Percentiles rank a stretch among this genome's conserved stretches.
These are phyloP conservation scores for Pseudorhiza aurosa DNA, from an alignment of 30 jellyfish, hydroid and myxozoan genomes.

Conservation along the genomic window DNA sequence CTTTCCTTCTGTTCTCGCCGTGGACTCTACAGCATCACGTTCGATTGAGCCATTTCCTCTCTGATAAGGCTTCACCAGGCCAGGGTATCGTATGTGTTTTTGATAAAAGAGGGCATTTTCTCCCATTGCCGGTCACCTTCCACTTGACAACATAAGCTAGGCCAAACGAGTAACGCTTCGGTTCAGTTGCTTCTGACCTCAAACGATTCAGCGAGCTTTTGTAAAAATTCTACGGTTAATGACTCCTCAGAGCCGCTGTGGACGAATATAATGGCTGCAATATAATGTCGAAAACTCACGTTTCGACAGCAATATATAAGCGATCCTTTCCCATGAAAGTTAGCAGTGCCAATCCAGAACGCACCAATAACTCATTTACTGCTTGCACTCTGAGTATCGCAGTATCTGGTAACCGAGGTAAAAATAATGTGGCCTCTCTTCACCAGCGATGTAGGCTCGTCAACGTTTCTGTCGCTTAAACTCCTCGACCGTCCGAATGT, in stretches of 20 bases:
- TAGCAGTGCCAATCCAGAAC: conserved; percentile 3
- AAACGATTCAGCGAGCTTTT: conserved; percentile 50
- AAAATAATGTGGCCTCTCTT: conserved; percentile 17
- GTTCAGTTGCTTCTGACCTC: conserved; percentile 77
- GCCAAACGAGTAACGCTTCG: conserved; percentile 72
- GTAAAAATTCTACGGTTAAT: conserved; percentile 46
- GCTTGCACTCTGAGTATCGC: conserved; percentile 14
- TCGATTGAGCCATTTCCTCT: conserved; percentile 50
- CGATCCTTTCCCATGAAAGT: neutral
- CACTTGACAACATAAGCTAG: conserved; percentile 60
- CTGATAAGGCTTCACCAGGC: conserved; percentile 73
- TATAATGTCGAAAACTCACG: neutral
- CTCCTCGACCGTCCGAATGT: neutral
- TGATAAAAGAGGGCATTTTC: conserved; percentile 64
- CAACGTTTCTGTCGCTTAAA: neutral
- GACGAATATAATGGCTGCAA: conserved; percentile 60
- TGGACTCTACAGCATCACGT: conserved; percentile 39
- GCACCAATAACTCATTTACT: conserved; percentile 53
- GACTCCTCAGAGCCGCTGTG: conserved; percentile 67
- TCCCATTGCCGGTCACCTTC: conserved; percentile 77
- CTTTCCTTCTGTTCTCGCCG: conserved; percentile 15
- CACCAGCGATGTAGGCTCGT: neutral
- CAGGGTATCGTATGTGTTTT: conserved; percentile 50
- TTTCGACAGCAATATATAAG: neutral
- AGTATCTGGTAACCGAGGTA: conserved; percentile 47